These are phyloP conservation scores for Battus philenor DNA, from an alignment of 1,140 invertebrate genomes.

Conservation along the genomic window DNA sequence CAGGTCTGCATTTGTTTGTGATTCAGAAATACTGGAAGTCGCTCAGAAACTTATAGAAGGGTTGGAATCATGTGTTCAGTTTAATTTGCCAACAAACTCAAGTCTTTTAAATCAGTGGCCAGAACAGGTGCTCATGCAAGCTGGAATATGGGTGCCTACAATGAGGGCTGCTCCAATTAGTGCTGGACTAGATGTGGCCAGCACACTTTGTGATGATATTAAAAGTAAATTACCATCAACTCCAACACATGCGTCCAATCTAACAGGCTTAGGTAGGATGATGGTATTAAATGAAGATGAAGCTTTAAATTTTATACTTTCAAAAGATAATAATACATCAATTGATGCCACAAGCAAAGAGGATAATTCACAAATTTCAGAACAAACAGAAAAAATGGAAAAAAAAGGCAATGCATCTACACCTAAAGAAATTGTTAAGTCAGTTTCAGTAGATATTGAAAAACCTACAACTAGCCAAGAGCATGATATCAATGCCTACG, in stretches of 20 bases:
- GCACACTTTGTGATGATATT: slow-evolving; percentile 77
- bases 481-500: slow-evolving; percentile 32
- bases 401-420: slow-evolving; percentile 19
- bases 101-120: slow-evolving; percentile 94
- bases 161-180: slow-evolving; percentile 82
- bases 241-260: slow-evolving; percentile 57
- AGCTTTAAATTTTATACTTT: slow-evolving; percentile 80
- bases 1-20: slow-evolving; percentile 85
- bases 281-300: slow-evolving; percentile 78
- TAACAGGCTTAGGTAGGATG: slow-evolving; percentile 71
- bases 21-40: slow-evolving; percentile 87
- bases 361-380: slow-evolving; percentile 20
- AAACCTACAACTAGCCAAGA: slow-evolving; percentile 46
- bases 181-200: slow-evolving; percentile 83
- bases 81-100: slow-evolving; percentile 91
- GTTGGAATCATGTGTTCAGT: slow-evolving; percentile 84
- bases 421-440: slow-evolving; percentile 15
- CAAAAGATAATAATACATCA: slow-evolving; percentile 63
- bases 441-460: slow-evolving; percentile 25
- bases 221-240: slow-evolving; percentile 62
- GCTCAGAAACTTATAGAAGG: slow-evolving; percentile 85
- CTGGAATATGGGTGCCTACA: slow-evolving; percentile 89
- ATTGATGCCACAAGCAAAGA: slow-evolving; percentile 30
- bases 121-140: slow-evolving; percentile 86
- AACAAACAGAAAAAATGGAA: slow-evolving; percentile 19